Evolutionary conservation across 2,797 vertebrate species (phyloP).

Genomic region (Pitangus sulphuratus): DNA sequence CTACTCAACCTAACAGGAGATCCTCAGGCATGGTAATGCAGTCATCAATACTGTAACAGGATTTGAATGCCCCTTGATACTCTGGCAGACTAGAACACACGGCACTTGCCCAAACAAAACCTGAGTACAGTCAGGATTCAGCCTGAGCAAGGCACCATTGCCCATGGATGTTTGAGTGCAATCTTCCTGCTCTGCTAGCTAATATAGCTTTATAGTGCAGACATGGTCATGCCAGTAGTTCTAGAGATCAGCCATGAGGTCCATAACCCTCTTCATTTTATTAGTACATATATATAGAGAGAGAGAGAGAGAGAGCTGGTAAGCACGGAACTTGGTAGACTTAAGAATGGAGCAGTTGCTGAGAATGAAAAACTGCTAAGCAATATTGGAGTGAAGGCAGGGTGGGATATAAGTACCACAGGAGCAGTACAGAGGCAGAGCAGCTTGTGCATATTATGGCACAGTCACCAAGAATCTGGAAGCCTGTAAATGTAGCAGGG

Average conservation of each 20-base stretch:
- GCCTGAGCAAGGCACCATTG: not conserved
- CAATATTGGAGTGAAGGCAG: not conserved
- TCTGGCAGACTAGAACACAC: not conserved
- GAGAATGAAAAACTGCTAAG: not conserved
- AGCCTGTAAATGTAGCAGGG: not conserved
- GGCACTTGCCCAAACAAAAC: not conserved
- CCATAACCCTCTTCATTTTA: not conserved
- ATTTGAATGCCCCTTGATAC: not conserved
- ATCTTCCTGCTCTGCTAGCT: not conserved
- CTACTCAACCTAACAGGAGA: not conserved
- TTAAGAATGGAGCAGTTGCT: not conserved
- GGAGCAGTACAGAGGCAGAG: not conserved
- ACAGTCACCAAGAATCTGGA: not conserved
- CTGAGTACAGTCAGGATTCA: not conserved
- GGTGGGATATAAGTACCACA: not conserved
- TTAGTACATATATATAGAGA: not conserved
- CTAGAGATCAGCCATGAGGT: not conserved
- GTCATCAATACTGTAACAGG: not conserved
- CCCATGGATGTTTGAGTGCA: accelerated
- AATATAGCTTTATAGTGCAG: not conserved
- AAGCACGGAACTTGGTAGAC: not conserved
- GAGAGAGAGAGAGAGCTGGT: not conserved
- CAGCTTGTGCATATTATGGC: not conserved
- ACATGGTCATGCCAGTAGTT: not conserved
- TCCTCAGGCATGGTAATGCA: not conserved